Conservation (phyloP, 2,888 invertebrate genomes). For the Cepaea hortensis region DNA sequence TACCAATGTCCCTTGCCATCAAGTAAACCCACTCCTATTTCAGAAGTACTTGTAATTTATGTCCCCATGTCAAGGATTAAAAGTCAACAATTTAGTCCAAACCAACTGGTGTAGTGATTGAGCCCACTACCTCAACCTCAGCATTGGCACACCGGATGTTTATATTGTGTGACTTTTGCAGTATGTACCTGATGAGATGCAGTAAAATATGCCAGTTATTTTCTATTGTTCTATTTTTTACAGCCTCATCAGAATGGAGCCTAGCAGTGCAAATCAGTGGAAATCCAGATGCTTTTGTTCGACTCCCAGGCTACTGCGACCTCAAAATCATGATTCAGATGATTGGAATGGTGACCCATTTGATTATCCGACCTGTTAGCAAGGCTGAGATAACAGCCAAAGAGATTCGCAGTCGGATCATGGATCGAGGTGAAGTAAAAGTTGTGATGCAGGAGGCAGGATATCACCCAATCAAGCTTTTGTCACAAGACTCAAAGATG, state of each 20-base stretch:
- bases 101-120: too few species aligned
- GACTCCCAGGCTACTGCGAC: constrained; percentile 75
- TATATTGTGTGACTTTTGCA: neutral
- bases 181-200: too few species aligned
- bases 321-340: constrained; percentile 76
- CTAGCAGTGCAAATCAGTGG: constrained; percentile 28
- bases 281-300: constrained; percentile 73
- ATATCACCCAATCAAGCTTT: neutral
- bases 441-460: neutral
- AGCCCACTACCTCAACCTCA: too few species aligned
- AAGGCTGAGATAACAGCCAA: constrained; percentile 87
- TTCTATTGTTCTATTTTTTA: neutral
- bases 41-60: too few species aligned
- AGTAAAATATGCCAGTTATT: too few species aligned
- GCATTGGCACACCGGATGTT: neutral
- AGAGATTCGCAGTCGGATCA: constrained; percentile 85
- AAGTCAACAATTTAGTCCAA: too few species aligned
- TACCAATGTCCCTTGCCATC: too few species aligned
- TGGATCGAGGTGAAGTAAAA: constrained; percentile 52
- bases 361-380: constrained; percentile 79
- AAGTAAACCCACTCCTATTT: too few species aligned
- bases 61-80: too few species aligned
- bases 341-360: constrained; percentile 74
- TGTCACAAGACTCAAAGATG: neutral
- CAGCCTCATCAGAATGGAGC: constrained; percentile 46